Percentiles rank a stretch among this genome's conserved stretches.
phyloP scores from a whole-genome alignment of 2,888 invertebrate genomes.

The Chrysopilus asiliformis region DNA sequence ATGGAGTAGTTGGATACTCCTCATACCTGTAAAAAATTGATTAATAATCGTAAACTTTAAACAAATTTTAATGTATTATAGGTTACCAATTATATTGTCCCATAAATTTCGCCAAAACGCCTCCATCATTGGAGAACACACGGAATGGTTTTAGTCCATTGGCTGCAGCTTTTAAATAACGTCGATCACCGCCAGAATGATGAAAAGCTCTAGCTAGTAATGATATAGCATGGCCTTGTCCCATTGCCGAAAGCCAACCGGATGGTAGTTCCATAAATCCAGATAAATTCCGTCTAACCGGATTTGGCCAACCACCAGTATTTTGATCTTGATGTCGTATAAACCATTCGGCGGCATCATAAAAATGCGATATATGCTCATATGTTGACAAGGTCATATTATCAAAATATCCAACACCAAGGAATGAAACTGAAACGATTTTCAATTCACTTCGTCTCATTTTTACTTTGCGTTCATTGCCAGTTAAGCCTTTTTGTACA shows the following conservation, averaged over 20 bases:
- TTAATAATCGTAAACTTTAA: neutral
- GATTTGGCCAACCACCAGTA: conserved; percentile 89
- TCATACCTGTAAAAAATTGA: conserved; percentile 59
- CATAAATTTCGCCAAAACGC: conserved; percentile 74
- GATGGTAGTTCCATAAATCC: conserved; percentile 66
- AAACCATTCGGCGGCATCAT: conserved; percentile 88
- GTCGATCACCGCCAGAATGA: conserved; percentile 58
- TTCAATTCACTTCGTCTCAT: conserved; percentile 35
- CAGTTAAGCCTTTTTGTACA: conserved; percentile 76
- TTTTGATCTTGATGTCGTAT: conserved; percentile 67
- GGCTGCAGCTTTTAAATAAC: conserved; percentile 70
- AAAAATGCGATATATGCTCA: conserved; percentile 84
- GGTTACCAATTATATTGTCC: conserved; percentile 72
- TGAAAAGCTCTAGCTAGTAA: conserved; percentile 83
- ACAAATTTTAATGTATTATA: neutral
- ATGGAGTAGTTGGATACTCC: conserved; percentile 93
- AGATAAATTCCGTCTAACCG: conserved; percentile 62
- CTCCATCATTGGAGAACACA: conserved; percentile 58
- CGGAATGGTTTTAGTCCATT: conserved; percentile 68
- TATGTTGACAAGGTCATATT: conserved; percentile 66
- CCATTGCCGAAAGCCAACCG: conserved; percentile 98
- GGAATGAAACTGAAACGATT: conserved; percentile 50
- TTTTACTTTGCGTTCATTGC: conserved; percentile 29
- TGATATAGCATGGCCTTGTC: conserved; percentile 94
- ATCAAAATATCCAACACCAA: conserved; percentile 60